Evolutionary conservation across 2,113 vertebrate genomes (phyloP), one percentile per base, ranked within the genome.

Genomic region (Lampris incognitus): DNA sequence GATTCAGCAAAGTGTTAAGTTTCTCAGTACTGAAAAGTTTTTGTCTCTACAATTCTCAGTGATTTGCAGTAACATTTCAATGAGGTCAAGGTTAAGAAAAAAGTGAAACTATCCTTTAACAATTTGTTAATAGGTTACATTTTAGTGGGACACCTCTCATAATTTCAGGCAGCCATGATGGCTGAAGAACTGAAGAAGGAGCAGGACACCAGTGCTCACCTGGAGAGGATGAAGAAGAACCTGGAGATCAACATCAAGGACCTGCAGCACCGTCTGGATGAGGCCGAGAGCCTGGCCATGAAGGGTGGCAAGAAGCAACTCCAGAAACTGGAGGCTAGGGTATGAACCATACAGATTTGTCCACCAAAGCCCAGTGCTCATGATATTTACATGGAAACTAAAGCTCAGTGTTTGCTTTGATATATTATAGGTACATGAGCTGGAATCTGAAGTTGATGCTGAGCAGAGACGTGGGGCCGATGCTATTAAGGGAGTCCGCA

Each of bases 201-300:
- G 66, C 93, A 95, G 84, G 94, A 95, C 50, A 94, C 94, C 24
- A 96, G 90, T 72, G 92, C 93, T 87, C 95, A 96, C 78, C 91
- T 96, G 89, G 96, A 96, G 88, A 79, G 95, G 24, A 97, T 0
- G 94, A 97, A 95, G 92, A 97, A 96, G 94, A 96, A 96, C 91
- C 93, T 94, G 92, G 96, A 96, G 80, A 46, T 76, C 68, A 89
- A 85, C 54, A 85, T 89, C 52, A 89, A 89, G 63, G 88, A 85
- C 66, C 71, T 88, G 56, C 86, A 87, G 37, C 96, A 96, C 68
- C 94, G 94, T 41, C 90, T 96, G 40, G 95, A 96, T 73, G 95
- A 96, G 11, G 95, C 95, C 42, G 95, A 96, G 68, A 94, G 94
- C 65, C 64, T 95, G 87, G 94, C 92, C 2, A 79, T 95, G 77